These are phyloP conservation scores for Phymatocera aterrima DNA, from an alignment of 2,888 invertebrate genomes.

Conservation along the genomic window DNA sequence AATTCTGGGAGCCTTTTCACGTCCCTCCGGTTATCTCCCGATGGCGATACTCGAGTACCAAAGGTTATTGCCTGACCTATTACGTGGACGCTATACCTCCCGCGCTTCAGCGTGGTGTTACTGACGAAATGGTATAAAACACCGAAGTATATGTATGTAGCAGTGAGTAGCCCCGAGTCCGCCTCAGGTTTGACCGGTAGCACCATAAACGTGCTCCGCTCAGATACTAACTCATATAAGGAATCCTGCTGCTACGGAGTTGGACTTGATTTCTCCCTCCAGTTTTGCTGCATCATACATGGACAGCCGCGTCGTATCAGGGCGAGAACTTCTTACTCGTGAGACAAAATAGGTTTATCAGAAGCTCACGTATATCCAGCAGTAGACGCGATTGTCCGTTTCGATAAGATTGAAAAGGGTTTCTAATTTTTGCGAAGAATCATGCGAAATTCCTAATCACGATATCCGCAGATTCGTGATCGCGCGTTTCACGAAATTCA, in stretches of 20 bases:
- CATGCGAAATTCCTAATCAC: too few relatives aligned
- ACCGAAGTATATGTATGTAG: too few relatives aligned
- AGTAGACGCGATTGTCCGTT: too few relatives aligned
- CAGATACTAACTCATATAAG: background rate
- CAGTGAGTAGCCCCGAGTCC: background rate
- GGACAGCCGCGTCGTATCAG: too few relatives aligned
- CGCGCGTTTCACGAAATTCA: too few relatives aligned
- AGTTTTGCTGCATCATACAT: background rate
- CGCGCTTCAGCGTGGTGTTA: background rate
- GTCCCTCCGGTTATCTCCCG: constrained; percentile 28
- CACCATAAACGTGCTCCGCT: constrained; percentile 22
- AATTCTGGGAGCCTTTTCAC: constrained; percentile 28
- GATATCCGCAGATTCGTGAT: too few relatives aligned
- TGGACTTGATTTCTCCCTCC: background rate
- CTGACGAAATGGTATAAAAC: constrained; percentile 12
- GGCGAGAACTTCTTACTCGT: too few relatives aligned
- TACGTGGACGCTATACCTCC: constrained; percentile 20
- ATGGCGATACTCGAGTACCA: background rate
- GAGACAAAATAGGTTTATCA: too few relatives aligned
- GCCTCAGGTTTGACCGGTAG: constrained; percentile 6
- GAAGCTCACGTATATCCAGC: too few relatives aligned
- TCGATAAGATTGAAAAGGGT: too few relatives aligned
- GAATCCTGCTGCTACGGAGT: background rate
- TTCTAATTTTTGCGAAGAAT: too few relatives aligned
- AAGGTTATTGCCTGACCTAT: constrained; percentile 39